These are phyloP conservation scores for Hoplostethus mediterraneus DNA, from an alignment of 2,797 vertebrate species.

Conservation along the genomic window DNA sequence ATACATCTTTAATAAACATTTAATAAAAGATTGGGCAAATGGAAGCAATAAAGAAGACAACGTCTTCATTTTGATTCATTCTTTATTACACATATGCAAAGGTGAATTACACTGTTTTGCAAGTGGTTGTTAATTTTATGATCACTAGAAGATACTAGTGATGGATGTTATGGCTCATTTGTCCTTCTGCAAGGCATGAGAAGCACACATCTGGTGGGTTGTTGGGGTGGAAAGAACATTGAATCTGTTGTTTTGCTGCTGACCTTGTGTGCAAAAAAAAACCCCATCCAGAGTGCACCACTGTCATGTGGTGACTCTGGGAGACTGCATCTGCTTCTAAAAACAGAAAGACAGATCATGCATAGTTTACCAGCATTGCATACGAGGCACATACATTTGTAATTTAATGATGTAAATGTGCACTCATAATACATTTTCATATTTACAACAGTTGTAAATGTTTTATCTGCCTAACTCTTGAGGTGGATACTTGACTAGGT, in stretches of 20 bases:
- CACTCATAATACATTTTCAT: too few species aligned
- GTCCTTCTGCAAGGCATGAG: background rate
- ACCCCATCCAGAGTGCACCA: background rate
- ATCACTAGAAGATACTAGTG: background rate
- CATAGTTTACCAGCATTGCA: background rate
- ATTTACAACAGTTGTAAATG: too few species aligned
- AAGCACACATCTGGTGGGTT: background rate
- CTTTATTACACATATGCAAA: background rate
- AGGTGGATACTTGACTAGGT: too few species aligned
- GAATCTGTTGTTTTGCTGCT: background rate
- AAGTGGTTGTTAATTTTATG: background rate
- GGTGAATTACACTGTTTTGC: background rate
- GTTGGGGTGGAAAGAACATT: constrained; percentile 11
- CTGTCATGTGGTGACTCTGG: background rate
- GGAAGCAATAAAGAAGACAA: too few species aligned
- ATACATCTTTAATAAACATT: too few species aligned
- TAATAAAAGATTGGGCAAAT: too few species aligned
- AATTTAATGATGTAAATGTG: too few species aligned
- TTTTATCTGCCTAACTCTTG: too few species aligned
- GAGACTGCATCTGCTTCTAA: background rate
- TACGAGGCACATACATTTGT: too few species aligned
- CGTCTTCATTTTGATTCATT: too few species aligned
- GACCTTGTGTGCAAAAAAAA: background rate
- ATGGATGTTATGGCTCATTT: background rate
- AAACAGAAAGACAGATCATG: background rate